A percentile compares a stretch with the other conserved stretches of the same genome.
Conservation (phyloP, 2,888 invertebrate species). For the Hymenopus coronatus region DNA sequence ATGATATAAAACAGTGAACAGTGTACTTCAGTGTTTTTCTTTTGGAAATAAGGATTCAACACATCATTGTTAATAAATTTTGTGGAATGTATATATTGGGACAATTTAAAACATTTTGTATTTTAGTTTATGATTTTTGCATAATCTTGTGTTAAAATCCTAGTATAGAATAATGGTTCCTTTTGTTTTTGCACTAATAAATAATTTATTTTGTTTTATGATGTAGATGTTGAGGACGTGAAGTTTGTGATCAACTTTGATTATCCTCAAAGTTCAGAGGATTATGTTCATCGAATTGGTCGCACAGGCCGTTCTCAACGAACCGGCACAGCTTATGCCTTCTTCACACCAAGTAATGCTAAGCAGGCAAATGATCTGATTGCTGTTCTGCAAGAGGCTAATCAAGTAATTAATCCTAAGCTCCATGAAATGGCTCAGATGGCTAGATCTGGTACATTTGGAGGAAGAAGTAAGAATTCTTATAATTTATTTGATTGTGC, state of each 20-base stretch:
- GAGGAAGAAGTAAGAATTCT: conserved; percentile 35
- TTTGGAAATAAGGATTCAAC: background rate
- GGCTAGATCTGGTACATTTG: conserved; percentile 43
- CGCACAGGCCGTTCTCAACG: conserved; percentile 64
- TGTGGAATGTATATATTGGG: background rate
- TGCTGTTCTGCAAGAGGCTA: conserved; percentile 63
- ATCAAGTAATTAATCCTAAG: conserved; percentile 64
- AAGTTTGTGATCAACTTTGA: conserved; percentile 74
- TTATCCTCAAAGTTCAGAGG: conserved; percentile 68
- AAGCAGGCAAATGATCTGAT: conserved; percentile 65
- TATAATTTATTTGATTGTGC: too few relatives aligned
- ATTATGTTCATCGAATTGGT: conserved; percentile 72
- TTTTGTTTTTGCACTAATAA: background rate
- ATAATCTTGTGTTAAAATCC: background rate
- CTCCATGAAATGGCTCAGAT: conserved; percentile 53
- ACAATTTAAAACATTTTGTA: background rate
- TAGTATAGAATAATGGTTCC: background rate
- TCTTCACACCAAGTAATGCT: conserved; percentile 64
- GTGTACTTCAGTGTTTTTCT: background rate
- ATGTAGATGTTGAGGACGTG: conserved; percentile 68
- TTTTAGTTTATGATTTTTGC: background rate
- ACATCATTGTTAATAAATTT: background rate
- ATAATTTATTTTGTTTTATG: background rate
- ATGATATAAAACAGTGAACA: background rate
- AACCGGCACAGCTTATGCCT: conserved; percentile 68